phyloP scores from a whole-genome alignment of 2,113 vertebrate species.

The Tetrao urogallus region DNA sequence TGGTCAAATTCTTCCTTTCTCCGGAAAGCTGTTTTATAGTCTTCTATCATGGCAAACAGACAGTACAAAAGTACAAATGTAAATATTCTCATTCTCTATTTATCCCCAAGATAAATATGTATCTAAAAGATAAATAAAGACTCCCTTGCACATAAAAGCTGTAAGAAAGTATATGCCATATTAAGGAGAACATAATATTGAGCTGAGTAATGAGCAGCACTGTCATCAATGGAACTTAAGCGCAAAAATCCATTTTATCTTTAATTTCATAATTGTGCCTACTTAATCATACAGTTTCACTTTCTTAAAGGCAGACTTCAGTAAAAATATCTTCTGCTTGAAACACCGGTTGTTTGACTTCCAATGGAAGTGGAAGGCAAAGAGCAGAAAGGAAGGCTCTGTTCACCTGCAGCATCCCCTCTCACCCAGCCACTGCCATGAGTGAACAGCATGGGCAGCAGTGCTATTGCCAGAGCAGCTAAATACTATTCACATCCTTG shows the following conservation, averaged over 20 bases:
- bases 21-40: neutral
- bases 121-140: slow-evolving; percentile 29
- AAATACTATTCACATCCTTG: slow-evolving; percentile 52
- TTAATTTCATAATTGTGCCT: neutral
- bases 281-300: neutral
- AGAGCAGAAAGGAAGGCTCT: slow-evolving; percentile 16
- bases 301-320: neutral
- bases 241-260: neutral
- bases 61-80: neutral
- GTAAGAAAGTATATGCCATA: neutral
- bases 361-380: neutral
- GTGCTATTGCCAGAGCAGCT: slow-evolving; percentile 1
- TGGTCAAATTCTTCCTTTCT: neutral
- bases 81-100: neutral
- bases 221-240: neutral
- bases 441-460: slow-evolving; percentile 24
- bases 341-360: slow-evolving; percentile 6
- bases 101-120: neutral
- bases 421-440: neutral
- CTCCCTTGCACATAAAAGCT: neutral
- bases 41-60: slow-evolving; percentile 22
- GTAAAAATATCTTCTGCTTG: neutral
- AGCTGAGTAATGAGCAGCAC: slow-evolving; percentile 1
- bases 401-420: neutral
- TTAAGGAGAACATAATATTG: neutral